These are phyloP conservation scores for Plemyria rubiginata DNA, from an alignment of 2,888 invertebrate species.

Conservation along the genomic window DNA sequence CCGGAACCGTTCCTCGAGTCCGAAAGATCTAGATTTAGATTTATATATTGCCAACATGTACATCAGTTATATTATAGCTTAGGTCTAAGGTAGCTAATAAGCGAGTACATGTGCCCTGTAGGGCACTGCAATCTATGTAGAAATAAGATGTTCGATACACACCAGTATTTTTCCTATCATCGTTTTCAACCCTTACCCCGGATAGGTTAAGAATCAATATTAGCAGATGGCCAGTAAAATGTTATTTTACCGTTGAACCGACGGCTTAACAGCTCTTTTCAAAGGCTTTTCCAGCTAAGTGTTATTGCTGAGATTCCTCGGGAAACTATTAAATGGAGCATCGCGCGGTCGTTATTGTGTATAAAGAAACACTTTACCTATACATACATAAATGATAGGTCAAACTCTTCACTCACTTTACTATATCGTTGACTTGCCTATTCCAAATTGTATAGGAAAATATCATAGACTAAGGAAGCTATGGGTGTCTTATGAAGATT, in stretches of 20 bases:
- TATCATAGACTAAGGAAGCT: too few relatives aligned
- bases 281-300: slow-evolving; percentile 38
- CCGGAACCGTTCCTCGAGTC: too few relatives aligned
- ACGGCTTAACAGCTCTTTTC: slow-evolving; percentile 37
- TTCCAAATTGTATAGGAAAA: too few relatives aligned
- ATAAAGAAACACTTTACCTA: slow-evolving; percentile 2
- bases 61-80: too few relatives aligned
- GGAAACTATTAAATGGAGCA: slow-evolving; percentile 31
- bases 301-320: slow-evolving; percentile 40
- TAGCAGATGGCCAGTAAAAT: slow-evolving; percentile 34
- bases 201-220: slow-evolving; percentile 35
- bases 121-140: too few relatives aligned
- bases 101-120: too few relatives aligned
- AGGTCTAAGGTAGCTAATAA: too few relatives aligned
- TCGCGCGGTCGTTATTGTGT: slow-evolving; percentile 15
- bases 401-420: background rate
- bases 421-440: background rate
- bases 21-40: too few relatives aligned
- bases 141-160: too few relatives aligned
- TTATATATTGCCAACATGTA: too few relatives aligned
- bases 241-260: slow-evolving; percentile 32
- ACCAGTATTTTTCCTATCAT: slow-evolving; percentile 3
- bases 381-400: slow-evolving; percentile 1
- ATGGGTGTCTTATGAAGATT: too few relatives aligned
- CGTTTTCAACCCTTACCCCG: background rate